Evolutionary conservation across 2,113 vertebrate species (phyloP).

Genomic region (Chlamydotis undulata): DNA sequence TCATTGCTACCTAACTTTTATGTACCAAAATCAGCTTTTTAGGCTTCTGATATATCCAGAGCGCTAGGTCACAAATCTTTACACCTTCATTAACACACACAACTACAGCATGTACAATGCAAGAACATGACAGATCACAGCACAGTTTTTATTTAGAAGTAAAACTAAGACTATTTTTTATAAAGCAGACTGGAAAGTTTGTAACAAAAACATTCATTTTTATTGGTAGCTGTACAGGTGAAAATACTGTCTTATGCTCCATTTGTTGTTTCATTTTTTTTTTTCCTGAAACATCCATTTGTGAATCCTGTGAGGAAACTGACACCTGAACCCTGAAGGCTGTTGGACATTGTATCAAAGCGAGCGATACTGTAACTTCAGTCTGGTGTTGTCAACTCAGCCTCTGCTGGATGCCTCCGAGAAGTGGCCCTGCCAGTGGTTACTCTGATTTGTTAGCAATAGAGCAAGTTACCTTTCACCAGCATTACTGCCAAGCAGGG

Average conservation of each 20-base stretch:
- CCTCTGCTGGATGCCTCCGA: conserved; percentile 48
- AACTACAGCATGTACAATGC: conserved; percentile 62
- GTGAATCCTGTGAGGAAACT: conserved; percentile 24
- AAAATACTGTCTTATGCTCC: conserved; percentile 3
- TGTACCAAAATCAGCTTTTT: conserved; percentile 65
- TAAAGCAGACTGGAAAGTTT: conserved; percentile 69
- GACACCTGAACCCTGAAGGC: conserved; percentile 50
- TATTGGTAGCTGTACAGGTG: conserved; percentile 47
- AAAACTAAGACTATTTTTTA: conserved; percentile 66
- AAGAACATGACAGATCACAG: conserved; percentile 63
- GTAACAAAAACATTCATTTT: conserved; percentile 53
- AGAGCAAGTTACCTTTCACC: conserved; percentile 75
- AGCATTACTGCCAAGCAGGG: conserved; percentile 78
- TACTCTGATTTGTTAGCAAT: conserved; percentile 64
- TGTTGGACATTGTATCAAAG: background rate
- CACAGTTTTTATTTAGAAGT: conserved; percentile 72
- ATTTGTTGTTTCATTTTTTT: background rate
- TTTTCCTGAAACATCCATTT: background rate
- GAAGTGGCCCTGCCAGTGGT: conserved; percentile 63
- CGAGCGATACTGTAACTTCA: background rate
- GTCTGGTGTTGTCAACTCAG: background rate
- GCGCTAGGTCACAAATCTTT: conserved; percentile 31
- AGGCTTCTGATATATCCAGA: conserved; percentile 62
- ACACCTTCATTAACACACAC: conserved; percentile 37
- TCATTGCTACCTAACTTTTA: conserved; percentile 56